Base-by-base conservation (phyloP, 2,113 vertebrate genomes). In the Oreocharis arfaki region DNA sequence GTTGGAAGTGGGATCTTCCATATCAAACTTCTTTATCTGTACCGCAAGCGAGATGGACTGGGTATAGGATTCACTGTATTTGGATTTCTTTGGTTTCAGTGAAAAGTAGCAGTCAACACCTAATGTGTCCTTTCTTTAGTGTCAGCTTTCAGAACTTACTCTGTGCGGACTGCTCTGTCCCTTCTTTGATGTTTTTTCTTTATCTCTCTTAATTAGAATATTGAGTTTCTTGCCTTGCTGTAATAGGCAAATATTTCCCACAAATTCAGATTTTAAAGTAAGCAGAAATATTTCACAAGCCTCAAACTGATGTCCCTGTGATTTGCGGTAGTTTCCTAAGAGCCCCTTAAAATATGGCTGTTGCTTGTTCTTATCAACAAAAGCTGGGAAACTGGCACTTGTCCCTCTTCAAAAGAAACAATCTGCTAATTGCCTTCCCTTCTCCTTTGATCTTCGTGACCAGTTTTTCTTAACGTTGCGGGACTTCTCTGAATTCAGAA, bases 361-460 rank as follows among this genome's bases (percentile, higher is more conserved):
- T 76, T 10, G 32, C 47, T 79, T 68, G 53, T 71, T 83, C 85
- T 93, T 86, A 92, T 35, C 82, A 77, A 73, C 10, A 80, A 61
- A 87, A 93, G 75, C 90, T 90, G 59, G 37, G 67, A 80, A 96
- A 84, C 67, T 61, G 67, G 64, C 55, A 53, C 64, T 78, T 69
- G 78, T n/a, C 47, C 64, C 16, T 87, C 84, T 87, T 87, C 84
- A 87, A 78, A 78, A 78, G 74, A 61, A 46, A 46, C 55, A 46
- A 22, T 90, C 75, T 88, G 75, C 68, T 96, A 95, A 96, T 97
- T 96, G 88, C 86, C 14, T 95, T 94, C 28, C 32, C 13, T 82
- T 73, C 44, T 85, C 55, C 68, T 95, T 96, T 95, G 65, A 95
- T 96, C 80, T 94, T 84, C 37, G 11, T 52, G 53, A 64, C 56